These are phyloP conservation scores for Euwallacea similis DNA, from an alignment of 1,140 invertebrate genomes.

Conservation along the genomic window DNA sequence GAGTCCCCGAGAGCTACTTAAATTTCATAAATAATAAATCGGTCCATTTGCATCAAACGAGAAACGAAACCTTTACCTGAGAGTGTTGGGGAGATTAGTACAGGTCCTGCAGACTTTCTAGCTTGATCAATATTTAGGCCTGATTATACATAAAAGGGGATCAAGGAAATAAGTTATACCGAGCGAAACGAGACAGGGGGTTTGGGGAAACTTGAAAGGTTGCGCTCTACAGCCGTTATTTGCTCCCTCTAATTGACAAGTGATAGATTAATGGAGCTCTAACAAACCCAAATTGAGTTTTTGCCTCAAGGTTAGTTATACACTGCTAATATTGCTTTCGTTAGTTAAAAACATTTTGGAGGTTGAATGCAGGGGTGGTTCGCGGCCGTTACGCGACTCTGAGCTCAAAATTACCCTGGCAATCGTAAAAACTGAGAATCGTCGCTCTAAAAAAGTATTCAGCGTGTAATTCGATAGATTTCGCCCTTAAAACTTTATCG, in stretches of 20 bases:
- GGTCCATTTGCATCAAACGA: no score
- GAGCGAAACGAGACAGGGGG: conserved; percentile 14
- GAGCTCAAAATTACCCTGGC: no score
- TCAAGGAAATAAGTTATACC: conserved; percentile 12
- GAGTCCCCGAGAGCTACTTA: no score
- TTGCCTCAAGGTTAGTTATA: background rate
- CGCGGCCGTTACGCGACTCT: no score
- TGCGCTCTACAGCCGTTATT: conserved; percentile 8
- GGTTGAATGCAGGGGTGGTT: no score
- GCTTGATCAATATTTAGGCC: conserved; percentile 15
- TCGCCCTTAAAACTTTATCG: no score
- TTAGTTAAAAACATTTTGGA: no score
- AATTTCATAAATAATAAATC: no score
- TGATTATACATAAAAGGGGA: conserved; percentile 18
- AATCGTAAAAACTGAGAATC: no score
- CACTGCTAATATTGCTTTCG: no score
- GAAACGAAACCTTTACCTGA: background rate
- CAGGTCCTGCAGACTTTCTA: background rate
- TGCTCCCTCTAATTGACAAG: conserved; percentile 17
- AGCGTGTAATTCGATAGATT: no score
- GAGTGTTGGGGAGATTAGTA: background rate
- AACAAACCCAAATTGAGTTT: background rate
- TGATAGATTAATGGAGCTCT: conserved; percentile 17
- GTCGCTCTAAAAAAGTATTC: no score
- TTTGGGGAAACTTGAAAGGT: conserved; percentile 11